These are phyloP conservation scores for Alethe diademata DNA, from an alignment of 2,113 vertebrate species.

Conservation along the genomic window DNA sequence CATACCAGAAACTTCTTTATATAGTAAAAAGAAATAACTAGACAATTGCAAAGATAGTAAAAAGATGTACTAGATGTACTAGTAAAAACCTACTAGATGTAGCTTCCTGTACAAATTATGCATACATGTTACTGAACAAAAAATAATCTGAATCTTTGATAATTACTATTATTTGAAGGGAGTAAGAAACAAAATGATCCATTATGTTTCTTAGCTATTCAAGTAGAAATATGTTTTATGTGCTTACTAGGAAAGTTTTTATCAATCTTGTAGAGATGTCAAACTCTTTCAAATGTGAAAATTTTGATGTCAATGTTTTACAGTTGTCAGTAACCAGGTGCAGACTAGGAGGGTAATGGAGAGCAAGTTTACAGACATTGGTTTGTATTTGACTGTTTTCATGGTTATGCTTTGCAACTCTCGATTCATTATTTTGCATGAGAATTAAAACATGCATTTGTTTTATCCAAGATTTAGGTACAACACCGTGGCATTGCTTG, in stretches of 20 bases:
- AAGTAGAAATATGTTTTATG: fast-evolving
- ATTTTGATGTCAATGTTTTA: neutral
- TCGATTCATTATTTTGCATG: neutral
- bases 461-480: neutral
- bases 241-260: neutral
- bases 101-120: neutral
- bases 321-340: neutral
- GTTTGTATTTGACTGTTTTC: neutral
- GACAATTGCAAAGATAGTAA: neutral
- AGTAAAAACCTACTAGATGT: neutral
- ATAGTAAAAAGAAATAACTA: neutral
- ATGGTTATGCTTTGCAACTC: neutral
- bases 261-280: neutral
- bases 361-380: neutral
- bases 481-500: neutral
- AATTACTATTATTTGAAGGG: neutral
- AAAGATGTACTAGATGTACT: neutral
- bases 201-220: neutral
- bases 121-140: neutral
- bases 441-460: neutral
- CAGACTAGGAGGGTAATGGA: neutral
- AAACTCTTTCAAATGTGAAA: neutral
- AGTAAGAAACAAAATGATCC: neutral
- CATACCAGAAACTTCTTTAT: neutral
- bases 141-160: neutral